Evolutionary conservation across 2,113 vertebrate species (phyloP).

Genomic region (Seriola aureovittata): DNA sequence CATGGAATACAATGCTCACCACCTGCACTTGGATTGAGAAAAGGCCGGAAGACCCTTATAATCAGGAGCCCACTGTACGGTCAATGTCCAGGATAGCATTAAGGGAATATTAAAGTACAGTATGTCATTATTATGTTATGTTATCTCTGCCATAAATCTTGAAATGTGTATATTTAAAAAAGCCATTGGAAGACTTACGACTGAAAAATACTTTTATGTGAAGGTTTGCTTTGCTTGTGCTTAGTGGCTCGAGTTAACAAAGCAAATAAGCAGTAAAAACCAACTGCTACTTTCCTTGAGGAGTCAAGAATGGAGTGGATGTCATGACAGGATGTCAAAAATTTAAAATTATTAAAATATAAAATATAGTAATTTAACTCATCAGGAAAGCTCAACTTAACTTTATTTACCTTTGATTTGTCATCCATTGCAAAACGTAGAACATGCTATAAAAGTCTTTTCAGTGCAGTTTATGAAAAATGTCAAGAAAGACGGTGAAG

Average conservation of each 20-base stretch:
- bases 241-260: neutral
- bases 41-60: neutral
- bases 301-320: neutral
- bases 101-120: constrained; percentile 15
- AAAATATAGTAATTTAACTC: neutral
- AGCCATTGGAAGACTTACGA: neutral
- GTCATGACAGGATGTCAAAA: neutral
- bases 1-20: constrained; percentile 22
- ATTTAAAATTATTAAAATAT: neutral
- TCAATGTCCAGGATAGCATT: neutral
- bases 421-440: neutral
- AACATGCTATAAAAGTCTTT: neutral
- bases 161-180: neutral
- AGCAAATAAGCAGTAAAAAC: neutral
- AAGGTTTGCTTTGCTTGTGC: neutral
- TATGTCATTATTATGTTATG: neutral
- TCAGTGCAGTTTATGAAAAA: neutral
- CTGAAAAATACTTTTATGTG: neutral
- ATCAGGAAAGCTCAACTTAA: neutral
- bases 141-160: constrained; percentile 1
- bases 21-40: constrained; percentile 21
- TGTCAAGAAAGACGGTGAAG: neutral
- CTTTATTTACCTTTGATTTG: neutral
- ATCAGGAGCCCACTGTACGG: neutral
- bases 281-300: neutral